Conservation (phyloP, 2,797 vertebrate genomes). For the Protonibea diacanthus region DNA sequence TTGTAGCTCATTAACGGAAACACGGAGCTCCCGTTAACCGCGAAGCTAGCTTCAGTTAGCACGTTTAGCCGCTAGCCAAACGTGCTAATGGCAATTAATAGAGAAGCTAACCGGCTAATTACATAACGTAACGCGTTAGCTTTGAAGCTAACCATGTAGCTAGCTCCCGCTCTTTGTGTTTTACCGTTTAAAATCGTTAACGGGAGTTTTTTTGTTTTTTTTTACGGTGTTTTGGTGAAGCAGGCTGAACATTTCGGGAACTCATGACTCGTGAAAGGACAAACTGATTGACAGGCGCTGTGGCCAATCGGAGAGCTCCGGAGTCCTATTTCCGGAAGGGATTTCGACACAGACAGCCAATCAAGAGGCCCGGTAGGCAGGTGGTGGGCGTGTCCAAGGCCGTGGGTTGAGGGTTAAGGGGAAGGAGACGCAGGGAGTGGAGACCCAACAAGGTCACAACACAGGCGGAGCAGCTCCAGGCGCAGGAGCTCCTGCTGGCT, state of each 20-base stretch:
- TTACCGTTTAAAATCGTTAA: background rate
- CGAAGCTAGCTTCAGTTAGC: accelerated
- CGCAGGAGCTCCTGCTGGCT: too few relatives aligned
- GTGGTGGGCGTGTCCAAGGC: constrained; percentile 51
- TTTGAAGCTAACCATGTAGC: background rate
- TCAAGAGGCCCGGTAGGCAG: constrained; percentile 21
- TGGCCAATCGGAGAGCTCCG: constrained; percentile 39
- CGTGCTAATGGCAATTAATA: constrained; percentile 21
- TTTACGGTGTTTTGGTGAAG: constrained; percentile 43
- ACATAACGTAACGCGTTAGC: constrained; percentile 29
- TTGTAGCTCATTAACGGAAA: accelerated
- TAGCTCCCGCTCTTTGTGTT: too few relatives aligned
- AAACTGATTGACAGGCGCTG: constrained; percentile 63
- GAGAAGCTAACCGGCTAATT: constrained; percentile 61
- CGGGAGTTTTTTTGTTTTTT: accelerated
- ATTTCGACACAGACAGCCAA: constrained; percentile 51
- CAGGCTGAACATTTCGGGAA: constrained; percentile 57
- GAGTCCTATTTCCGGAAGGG: constrained; percentile 24
- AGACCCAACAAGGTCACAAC: constrained; percentile 83
- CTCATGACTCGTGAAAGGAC: constrained; percentile 79
- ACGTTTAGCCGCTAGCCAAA: constrained; percentile 22
- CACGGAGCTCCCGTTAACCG: background rate
- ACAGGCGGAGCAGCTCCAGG: too few relatives aligned
- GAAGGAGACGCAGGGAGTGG: constrained; percentile 44
- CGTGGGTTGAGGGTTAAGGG: constrained; percentile 40